phyloP scores from a whole-genome alignment of 2,797 vertebrate genomes.

The Propithecus perrieri region DNA sequence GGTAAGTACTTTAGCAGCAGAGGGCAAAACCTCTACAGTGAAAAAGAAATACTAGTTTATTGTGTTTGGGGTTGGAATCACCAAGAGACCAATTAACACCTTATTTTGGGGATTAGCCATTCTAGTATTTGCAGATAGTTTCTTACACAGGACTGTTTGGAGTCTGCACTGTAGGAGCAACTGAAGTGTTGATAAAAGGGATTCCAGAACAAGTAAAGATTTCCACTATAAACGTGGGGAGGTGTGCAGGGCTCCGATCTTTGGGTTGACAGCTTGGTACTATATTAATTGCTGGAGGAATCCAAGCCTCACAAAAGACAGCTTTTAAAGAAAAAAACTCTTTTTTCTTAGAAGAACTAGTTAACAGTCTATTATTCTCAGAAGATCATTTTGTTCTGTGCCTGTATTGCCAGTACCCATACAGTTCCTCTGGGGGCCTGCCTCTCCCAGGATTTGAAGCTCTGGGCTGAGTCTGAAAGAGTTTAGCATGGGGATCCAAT shows the following conservation, averaged over 20 bases:
- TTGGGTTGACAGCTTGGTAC: not conserved
- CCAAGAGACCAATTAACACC: constrained; percentile 84
- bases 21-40: constrained; percentile 52
- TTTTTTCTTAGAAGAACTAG: constrained; percentile 44
- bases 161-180: constrained; percentile 76
- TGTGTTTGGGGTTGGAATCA: constrained; percentile 74
- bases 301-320: constrained; percentile 61
- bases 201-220: constrained; percentile 83
- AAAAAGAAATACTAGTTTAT: constrained; percentile 79
- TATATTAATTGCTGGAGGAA: constrained; percentile 17
- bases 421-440: not conserved
- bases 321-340: constrained; percentile 55
- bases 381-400: not conserved
- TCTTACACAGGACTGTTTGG: constrained; percentile 80
- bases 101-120: constrained; percentile 82
- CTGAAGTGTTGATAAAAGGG: constrained; percentile 83
- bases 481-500: constrained; percentile 8
- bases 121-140: constrained; percentile 79
- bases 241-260: not conserved
- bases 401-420: not conserved
- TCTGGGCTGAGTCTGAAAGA: not conserved
- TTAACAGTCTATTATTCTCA: not conserved
- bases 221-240: constrained; percentile 8
- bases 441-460: constrained; percentile 59
- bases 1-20: constrained; percentile 27